Evolutionary conservation across 1,140 invertebrate genomes (phyloP), one percentile per base, ranked within the genome.

Genomic region (Diorhabda carinulata): DNA sequence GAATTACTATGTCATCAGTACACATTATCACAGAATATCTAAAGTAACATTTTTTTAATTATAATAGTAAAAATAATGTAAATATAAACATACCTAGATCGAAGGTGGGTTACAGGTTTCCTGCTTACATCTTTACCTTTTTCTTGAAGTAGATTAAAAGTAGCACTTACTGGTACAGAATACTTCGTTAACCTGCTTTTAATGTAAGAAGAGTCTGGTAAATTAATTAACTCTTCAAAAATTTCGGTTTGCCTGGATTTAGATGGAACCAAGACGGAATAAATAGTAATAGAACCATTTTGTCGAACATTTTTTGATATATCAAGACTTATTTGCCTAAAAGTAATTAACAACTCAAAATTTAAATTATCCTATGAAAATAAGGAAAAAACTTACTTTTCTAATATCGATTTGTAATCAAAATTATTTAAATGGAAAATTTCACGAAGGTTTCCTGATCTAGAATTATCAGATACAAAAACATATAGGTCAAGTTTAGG

Each of bases 101-200:
- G 74, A 42, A 81, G 69, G 70, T 81, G 80, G 1, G 78, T 76
- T 3, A 79, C 76, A 40, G 80, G 77, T 69, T 78, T 79, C 43
- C 68, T 3, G 43, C 61, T 69, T 59, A 70, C 44, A 52, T 67
- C 61, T 61, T 74, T 75, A 6, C 61, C 57, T 44, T 74, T 71
- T 52, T 78, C 76, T 68, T 78, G 76, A 3, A 81, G 60, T 64
- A 81, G 73, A 75, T 81, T 80, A 69, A 80, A 81, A 4, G 78
- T 70, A 9, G 74, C 71, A 73, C 78, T 78, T 66, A 71, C 69
- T 4, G 80, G 79, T 5, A 79, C 52, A 2, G 73, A 71, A 74
- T 76, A 77, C 68, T 79, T 74, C n/a, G 79, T 80, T 10, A 81
- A 67, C 62, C 69, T 72, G 60, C 72, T 74, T 68, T 75, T 76